These are phyloP conservation scores for Actinostola sp. DNA, from an alignment of 92 coral and sea anemone species.

Conservation along the genomic window DNA sequence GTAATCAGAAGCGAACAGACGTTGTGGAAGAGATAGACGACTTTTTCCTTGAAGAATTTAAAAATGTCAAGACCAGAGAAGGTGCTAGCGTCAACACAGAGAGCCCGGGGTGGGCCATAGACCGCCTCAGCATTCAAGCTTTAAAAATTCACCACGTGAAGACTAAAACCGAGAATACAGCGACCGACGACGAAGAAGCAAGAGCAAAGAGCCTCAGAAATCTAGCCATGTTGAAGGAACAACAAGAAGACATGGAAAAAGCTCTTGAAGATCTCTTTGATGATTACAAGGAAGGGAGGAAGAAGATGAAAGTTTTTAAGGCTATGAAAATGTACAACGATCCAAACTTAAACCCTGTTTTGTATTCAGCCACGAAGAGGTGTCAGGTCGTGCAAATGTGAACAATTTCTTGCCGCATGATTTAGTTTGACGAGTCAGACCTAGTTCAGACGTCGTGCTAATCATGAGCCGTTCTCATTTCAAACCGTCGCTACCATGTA, in stretches of 20 bases:
- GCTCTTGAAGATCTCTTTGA: not conserved
- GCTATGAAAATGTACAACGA: conserved; percentile 1
- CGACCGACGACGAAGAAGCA: not conserved
- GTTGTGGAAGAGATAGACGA: conserved; percentile 1
- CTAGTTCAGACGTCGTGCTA: too few relatives aligned
- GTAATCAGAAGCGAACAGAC: not conserved
- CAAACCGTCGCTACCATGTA: too few relatives aligned
- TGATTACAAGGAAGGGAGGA: not conserved
- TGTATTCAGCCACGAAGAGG: not conserved
- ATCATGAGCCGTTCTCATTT: too few relatives aligned
- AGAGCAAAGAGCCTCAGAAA: not conserved
- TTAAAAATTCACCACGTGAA: not conserved
- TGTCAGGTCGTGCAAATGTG: too few relatives aligned
- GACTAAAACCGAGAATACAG: not conserved
- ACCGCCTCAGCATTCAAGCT: not conserved
- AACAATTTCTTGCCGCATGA: too few relatives aligned
- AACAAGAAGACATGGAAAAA: not conserved
- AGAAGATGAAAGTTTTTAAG: not conserved
- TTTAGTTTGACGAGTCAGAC: too few relatives aligned
- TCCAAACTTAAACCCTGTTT: not conserved
- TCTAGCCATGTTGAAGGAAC: not conserved
- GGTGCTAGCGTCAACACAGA: not conserved
- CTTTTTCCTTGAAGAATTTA: not conserved
- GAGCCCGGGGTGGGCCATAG: not conserved
- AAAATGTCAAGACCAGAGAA: not conserved